Evolutionary conservation across 2,888 invertebrate genomes (phyloP).

Genomic region (Sarcophaga carnaria): DNA sequence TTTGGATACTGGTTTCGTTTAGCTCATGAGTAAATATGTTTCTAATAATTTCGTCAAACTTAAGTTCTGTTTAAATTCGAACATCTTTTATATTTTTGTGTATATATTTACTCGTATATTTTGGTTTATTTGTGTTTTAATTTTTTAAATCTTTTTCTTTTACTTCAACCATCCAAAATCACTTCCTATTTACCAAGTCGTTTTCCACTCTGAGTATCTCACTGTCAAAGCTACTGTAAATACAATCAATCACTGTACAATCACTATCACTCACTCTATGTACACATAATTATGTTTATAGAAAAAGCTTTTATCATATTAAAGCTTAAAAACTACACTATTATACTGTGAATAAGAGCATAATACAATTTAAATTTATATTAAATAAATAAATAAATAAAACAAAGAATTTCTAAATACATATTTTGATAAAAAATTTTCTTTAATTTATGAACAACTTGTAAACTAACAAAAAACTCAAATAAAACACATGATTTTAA

Average conservation of each 20-base stretch:
- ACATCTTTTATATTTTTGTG: too few species aligned
- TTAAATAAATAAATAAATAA: constrained; percentile 32
- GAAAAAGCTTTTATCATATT: background rate
- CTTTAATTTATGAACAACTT: constrained; percentile 54
- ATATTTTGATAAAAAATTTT: constrained; percentile 58
- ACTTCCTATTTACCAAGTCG: background rate
- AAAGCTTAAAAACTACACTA: constrained; percentile 42
- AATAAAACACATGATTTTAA: constrained; percentile 26
- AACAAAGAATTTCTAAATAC: constrained; percentile 25
- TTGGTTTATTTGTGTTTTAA: too few species aligned
- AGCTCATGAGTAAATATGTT: too few species aligned
- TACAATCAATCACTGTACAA: constrained; percentile 7
- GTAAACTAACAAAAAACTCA: constrained; percentile 55
- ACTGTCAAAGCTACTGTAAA: constrained; percentile 21
- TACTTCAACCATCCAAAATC: background rate
- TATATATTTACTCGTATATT: too few species aligned
- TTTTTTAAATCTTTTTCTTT: too few species aligned
- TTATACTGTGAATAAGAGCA: constrained; percentile 39
- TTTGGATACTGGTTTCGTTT: too few species aligned
- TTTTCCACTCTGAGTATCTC: background rate
- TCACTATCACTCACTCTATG: constrained; percentile 15
- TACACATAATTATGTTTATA: background rate
- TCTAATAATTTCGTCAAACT: too few species aligned
- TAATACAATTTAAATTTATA: constrained; percentile 19
- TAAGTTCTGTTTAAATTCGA: too few species aligned